Base-by-base conservation (phyloP, 1,140 invertebrate genomes). In the Neodiprion virginianus region DNA sequence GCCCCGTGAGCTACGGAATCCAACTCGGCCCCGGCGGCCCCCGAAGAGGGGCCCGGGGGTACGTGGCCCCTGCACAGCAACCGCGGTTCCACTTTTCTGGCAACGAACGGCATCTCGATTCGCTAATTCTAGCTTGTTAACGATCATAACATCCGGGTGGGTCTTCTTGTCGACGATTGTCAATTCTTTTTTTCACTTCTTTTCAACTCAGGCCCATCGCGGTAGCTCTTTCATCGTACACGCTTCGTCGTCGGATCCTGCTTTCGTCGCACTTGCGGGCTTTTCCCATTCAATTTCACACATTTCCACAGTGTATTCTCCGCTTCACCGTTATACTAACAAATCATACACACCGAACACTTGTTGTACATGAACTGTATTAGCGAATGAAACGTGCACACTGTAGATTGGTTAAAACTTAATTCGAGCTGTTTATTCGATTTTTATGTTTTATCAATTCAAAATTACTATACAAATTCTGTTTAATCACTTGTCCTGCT, bases 1-100 rank as follows among this genome's bases (percentile, higher is more conserved):
- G 90, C 88, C 23, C 89, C 90, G 76, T 91, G 90, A 67, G 89
- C 86, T 49, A 90, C 88, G 23, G 89, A 87, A 74, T 88, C 88
- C 74, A 89, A 82, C 79, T 89, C 89, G 76, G 88, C 87, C 67
- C 87, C 88, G 71, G 83, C 81, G 8, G 80, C 80, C 11, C 53
- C 53, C 53, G 53, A 17, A 12, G n/a, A 17, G 48, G 83, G 74
- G 14, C 84, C 84, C 76, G 82, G 77, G 11, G 87, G 86, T 83
- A 89, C 85, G 81, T 88, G 87, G 72, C 86, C 86, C 74, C 88
- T 86, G 75, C 87, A 85, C 81, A 89, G 53, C 77, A 83, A 86
- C 70, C 83, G 83, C 79, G 88, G 88, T 75, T 88, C 83, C 76
- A 89, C 79, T 74, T 86, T 88, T 68, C 88, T 81, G 69, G 87